Base-by-base conservation (phyloP, 2,888 invertebrate genomes). In the Cylloceria caligata region DNA sequence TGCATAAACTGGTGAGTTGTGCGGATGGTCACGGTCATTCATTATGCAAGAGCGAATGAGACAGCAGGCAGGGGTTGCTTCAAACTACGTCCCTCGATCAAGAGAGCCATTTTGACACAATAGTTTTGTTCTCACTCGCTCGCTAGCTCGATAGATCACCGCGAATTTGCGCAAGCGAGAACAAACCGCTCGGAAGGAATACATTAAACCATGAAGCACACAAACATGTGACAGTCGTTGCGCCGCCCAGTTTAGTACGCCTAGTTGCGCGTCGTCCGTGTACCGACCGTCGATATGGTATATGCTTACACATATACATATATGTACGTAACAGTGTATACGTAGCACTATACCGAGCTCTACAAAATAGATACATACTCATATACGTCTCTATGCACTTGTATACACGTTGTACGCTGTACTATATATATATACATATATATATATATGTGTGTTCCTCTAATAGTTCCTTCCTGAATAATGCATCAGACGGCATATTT, bases 391-490 rank as follows among this genome's bases (percentile, higher is more conserved):
- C 57, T 73, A 80, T 77, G 57, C 71, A 83, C 65, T 74, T 64
- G 57, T 77, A 69, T 80, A 79, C 81, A 78, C 64, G 81, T 60
- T 75, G 49, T 82, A 75, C 71, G 42, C 60, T 60, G 65, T 69
- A 75, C 71, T 83, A 75, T 84, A 86, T 88, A 87, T 85, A 86
- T 88, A 87, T 36, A 36, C 11, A 36, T 36, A 36, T 36, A 36
- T 5, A 36, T 36, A 36, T 45, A 45, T 45, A 47, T 47, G 16
- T 47, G 27, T 30, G 55, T 57, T 57, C 13, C 87, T 87, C 88
- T 90, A 89, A 90, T 90, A 90, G 89, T 90, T 89, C 86, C 90
- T 89, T 89, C 87, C 87, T 90, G 90, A 90, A 90, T 90, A 90
- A 90, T 90, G 89, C 90, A 90, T 88, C 87, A 88, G 87, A 86